Base-by-base conservation (phyloP, 2,797 vertebrate species). In the Pseudotriccus pelzelni region DNA sequence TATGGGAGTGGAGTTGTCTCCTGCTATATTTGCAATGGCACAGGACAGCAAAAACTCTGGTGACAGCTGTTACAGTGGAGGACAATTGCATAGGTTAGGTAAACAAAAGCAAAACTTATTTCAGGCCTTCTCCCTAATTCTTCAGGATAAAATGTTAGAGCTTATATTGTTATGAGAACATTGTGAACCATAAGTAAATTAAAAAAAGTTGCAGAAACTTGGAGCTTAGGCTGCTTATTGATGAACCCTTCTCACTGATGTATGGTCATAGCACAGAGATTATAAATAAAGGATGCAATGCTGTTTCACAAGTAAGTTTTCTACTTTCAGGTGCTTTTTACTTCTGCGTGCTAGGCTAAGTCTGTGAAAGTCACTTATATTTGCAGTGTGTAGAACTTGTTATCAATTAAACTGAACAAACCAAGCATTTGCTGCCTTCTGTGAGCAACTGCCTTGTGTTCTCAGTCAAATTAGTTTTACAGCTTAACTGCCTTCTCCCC, bases 381-480 rank as follows among this genome's bases (percentile, higher is more conserved):
- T 50, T 56, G 44, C 44, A 75, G 32, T 43, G 30, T 82, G 64
- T 87, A 77, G 70, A 77, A 75, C 22, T 16, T 85, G 22, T 25
- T 72, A 37, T 67, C 62, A 89, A 53, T 95, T 95, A 77, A 84
- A 90, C 59, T 43, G 84, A 95, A 88, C 56, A 86, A 93, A 94
- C 53, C 39, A 87, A 94, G 63, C 36, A 53, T 64, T 84, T 87
- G 27, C 63, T 92, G 59, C 75, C 46, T 92, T 91, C 21, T 53
- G 43, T 87, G 62, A 55, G 28, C 63, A 91, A 75, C 43, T 5
- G 7, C 56, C 63, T 76, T 47, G 7, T 75, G 41, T 56, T 91
- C 67, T 75, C 22, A 25, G 68, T 56, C 60, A 90, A 84, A 84
- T 92, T 46, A 77, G 7, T 50, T 47, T 90, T 78, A 50, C 17